Evolutionary conservation across 1,140 invertebrate species (phyloP).

Genomic region (Plodia interpunctella): DNA sequence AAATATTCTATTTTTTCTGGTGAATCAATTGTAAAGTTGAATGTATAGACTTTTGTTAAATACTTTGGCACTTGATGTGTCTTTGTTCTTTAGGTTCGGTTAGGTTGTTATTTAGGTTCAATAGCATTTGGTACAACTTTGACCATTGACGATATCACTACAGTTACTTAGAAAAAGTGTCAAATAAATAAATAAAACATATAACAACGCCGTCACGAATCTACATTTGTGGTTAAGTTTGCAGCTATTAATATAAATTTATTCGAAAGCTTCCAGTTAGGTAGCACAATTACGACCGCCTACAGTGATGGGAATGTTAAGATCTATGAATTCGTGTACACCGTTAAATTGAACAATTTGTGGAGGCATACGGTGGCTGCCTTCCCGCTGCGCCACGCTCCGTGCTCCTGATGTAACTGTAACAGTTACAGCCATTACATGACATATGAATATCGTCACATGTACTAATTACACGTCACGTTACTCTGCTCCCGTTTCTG

Average conservation of each 20-base stretch:
- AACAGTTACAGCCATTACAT: constrained; percentile 45
- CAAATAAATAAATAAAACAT: not conserved
- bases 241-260: not conserved
- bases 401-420: constrained; percentile 55
- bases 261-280: not conserved
- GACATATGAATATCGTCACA: constrained; percentile 54
- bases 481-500: constrained; percentile 10
- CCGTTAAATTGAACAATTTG: constrained; percentile 71
- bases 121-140: no score
- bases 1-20: no score
- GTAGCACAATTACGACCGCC: constrained; percentile 1
- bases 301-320: constrained; percentile 29
- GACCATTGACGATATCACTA: not conserved
- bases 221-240: not conserved
- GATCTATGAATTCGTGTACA: constrained; percentile 29
- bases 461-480: constrained; percentile 45
- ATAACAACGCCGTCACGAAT: not conserved
- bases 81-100: no score
- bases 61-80: no score
- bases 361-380: constrained; percentile 54
- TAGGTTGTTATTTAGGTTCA: no score
- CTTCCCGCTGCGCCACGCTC: constrained; percentile 32
- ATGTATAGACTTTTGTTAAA: no score
- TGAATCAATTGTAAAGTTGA: no score
- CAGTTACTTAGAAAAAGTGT: not conserved